Evolutionary conservation across 2,797 vertebrate genomes (phyloP), one percentile per base, ranked within the genome.

Genomic region (Poliocrania exsul): DNA sequence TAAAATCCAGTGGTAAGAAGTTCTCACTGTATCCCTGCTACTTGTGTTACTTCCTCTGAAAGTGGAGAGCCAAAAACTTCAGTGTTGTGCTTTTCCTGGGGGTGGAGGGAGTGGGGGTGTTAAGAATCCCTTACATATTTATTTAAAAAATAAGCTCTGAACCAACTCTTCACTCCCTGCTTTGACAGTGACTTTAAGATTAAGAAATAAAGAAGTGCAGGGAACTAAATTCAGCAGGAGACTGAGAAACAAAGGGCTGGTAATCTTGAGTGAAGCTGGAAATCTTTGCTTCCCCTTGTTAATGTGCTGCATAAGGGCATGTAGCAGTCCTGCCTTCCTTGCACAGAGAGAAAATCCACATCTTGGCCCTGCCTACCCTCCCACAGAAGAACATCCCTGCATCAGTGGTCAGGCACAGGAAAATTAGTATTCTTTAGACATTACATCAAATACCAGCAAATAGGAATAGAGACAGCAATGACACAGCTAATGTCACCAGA

Each of bases 61-160:
- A 56, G 33, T 3, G 29, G 13, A 77, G 21, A 29, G n/a, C 49
- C 0, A 0, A 0, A 8, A 31, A 64, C 53, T 29, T 61, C 56
- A 73, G 40, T 51, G 67, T 15, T 50, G 23, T 19, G 80, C 65
- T 80, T 64, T 20, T 83, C 13, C 33, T 62, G 53, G 33, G 11
- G 21, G 4, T 17, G 28, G 9, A 33, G 24, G 6, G 10, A 21
- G 9, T 1, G 21, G 12, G 37, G 9, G 15, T 44, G 13, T 44
- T 40, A 53, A 51, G 58, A 86, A 75, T 71, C 31, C 37, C 35
- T 81, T n/a, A 31, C 11, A 13, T 19, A 38, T 53, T 3, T 18
- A 44, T 78, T 33, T 25, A 24, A 73, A 56, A 66, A 35, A 33
- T 7, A 72, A 50, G 25, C 56, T 88, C 66, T 33, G 47, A 89